Conservation (phyloP, 2,888 invertebrate genomes). For the Labia minor region DNA sequence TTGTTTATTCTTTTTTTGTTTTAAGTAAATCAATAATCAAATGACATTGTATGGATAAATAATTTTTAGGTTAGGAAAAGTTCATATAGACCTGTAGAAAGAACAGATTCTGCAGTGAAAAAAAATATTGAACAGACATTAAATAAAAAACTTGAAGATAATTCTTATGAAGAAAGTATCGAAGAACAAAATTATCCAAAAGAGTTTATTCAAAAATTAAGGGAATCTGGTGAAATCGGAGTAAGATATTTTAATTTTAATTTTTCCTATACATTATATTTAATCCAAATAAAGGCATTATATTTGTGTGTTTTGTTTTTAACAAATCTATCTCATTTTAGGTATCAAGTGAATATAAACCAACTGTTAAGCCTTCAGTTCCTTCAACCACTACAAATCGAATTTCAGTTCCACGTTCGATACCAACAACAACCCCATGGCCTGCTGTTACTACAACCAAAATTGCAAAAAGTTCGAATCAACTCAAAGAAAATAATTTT, state of each 20-base stretch:
- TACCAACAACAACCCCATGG: not conserved
- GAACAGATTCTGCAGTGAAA: not conserved
- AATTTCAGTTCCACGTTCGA: not conserved
- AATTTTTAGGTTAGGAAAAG: not conserved
- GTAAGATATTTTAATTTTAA: too few relatives aligned
- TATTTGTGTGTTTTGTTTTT: too few relatives aligned
- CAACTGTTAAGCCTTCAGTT: too few relatives aligned
- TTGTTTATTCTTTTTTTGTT: too few relatives aligned
- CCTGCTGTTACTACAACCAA: not conserved
- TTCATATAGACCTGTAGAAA: not conserved
- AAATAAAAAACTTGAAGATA: not conserved
- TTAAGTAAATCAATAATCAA: too few relatives aligned
- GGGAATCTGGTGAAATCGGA: not conserved
- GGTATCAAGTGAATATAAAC: too few relatives aligned
- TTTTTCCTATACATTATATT: too few relatives aligned
- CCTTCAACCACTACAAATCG: not conserved
- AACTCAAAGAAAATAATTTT: not conserved
- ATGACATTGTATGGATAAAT: too few relatives aligned
- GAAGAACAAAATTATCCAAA: not conserved
- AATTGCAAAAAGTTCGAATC: not conserved
- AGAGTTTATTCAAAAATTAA: constrained; percentile 3
- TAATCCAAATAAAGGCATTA: too few relatives aligned
- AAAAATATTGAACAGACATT: not conserved
- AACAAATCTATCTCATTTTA: too few relatives aligned
- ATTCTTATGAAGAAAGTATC: not conserved